phyloP scores from a whole-genome alignment of 2,113 vertebrate species.

The Calypte anna region DNA sequence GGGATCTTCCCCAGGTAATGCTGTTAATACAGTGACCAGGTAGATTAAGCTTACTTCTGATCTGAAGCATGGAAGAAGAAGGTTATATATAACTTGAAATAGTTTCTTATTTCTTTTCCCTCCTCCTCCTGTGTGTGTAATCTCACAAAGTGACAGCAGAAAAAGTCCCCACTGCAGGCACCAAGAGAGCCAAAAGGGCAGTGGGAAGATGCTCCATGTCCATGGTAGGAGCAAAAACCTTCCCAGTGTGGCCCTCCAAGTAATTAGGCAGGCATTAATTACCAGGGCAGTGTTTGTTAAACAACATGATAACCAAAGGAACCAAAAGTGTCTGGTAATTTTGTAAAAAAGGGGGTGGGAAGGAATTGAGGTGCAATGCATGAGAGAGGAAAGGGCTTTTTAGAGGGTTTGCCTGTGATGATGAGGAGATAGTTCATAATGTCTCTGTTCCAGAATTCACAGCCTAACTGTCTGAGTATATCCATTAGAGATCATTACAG shows the following conservation, averaged over 20 bases:
- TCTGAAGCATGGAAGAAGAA: neutral
- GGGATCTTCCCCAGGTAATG: neutral
- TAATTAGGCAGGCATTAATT: constrained; percentile 7
- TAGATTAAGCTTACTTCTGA: neutral
- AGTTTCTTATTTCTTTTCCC: neutral
- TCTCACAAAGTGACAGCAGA: neutral
- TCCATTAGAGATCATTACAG: neutral
- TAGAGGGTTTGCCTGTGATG: neutral
- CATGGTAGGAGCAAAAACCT: neutral
- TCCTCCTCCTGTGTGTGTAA: neutral
- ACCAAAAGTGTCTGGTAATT: neutral
- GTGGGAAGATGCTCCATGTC: fast-evolving
- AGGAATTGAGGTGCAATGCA: neutral
- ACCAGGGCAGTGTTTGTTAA: neutral
- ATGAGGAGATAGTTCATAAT: too few species aligned
- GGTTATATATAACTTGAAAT: neutral
- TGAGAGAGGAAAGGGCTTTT: neutral
- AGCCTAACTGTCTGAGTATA: neutral
- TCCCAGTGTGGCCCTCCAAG: neutral
- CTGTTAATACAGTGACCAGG: neutral
- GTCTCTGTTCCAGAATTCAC: neutral
- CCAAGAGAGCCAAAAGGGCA: neutral
- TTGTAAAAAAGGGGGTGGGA: neutral
- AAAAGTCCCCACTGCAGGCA: neutral
- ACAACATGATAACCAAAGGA: too few species aligned